Percentiles rank a stretch among this genome's conserved stretches.
Evolutionary conservation across 2,888 invertebrate species (phyloP).

Genomic region (Pecten maximus): DNA sequence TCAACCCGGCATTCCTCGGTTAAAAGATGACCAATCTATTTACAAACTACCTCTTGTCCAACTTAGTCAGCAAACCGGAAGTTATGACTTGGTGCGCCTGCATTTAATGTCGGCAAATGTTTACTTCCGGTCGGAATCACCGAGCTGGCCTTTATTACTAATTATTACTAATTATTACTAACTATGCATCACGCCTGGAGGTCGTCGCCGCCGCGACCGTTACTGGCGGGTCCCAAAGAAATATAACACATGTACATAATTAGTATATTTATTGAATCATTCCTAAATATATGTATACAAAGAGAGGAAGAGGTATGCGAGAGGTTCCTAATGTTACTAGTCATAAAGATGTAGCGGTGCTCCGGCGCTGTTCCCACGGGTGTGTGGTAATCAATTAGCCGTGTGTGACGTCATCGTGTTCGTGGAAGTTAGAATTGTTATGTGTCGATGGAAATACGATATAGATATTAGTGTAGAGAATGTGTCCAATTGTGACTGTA

Average conservation of each 20-base stretch:
- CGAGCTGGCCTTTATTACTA: conserved; percentile 13
- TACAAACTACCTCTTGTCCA: conserved; percentile 33
- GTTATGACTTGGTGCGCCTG: conserved; percentile 26
- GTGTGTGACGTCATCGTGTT: conserved; percentile 30
- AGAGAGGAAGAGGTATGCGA: background rate
- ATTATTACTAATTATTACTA: conserved; percentile 19
- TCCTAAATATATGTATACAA: conserved; percentile 13
- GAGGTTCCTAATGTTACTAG: background rate
- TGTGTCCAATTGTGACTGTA: background rate
- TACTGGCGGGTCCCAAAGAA: background rate
- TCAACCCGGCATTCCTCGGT: background rate
- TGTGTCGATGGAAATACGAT: background rate
- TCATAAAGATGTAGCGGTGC: conserved; percentile 31
- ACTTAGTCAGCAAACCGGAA: conserved; percentile 33
- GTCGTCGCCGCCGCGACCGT: background rate
- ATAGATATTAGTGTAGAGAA: background rate
- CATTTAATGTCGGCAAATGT: conserved; percentile 24
- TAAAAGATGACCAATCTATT: conserved; percentile 2
- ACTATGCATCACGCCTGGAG: conserved; percentile 30
- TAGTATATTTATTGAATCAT: conserved; percentile 20
- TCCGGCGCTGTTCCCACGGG: conserved; percentile 8
- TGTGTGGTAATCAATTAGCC: background rate
- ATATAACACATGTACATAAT: conserved; percentile 25
- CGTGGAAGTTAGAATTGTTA: background rate
- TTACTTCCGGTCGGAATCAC: conserved; percentile 35